Base-by-base conservation (phyloP, 2,888 invertebrate genomes). In the Ophonus ardosiacus region DNA sequence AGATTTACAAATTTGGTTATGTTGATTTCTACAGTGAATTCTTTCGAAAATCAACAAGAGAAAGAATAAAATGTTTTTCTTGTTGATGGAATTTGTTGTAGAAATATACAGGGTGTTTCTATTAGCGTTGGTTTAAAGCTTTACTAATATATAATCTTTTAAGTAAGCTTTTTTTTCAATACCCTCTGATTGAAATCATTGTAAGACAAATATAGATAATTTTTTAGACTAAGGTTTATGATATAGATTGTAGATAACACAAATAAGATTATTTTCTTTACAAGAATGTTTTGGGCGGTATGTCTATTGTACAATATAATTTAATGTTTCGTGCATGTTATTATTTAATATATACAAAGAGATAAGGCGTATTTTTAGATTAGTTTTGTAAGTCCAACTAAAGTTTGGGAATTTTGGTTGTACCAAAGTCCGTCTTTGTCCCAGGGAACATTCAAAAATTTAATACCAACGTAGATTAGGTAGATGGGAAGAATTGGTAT, bases 261-360 rank as follows among this genome's bases (percentile, higher is more conserved):
- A 71, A 83, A 76, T 74, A 83, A 59, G 51, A 83, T 83, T 83
- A 83, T 83, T 83, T 83, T 83, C 76, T 83, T 83, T 83, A 83
- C 83, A 71, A 83, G 24, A 74, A 74, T 83, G 78, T 78, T 78
- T 78, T 78, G 78, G 59, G 71, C 71, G 31, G 83, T 76, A 71
- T 82, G 74, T 71, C 76, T 24, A 74, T 61, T 74, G 83, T 83
- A 83, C 57, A 76, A 83, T 83, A 71, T 83, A 74, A 59, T 83
- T 83, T 74, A 31, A 15, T 24, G 57, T 78, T 78, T 74, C 78
- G 43, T 83, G 83, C 83, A 83, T 83, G 83, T 83, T 83, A 31
- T 78, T 78, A 57, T 74, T 74, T 78, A 57, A 17, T 74, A 78
- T 57, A 57, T 78, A 78, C 56, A 78, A 57, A 78, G 59, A 78